Evolutionary conservation across 2,797 vertebrate genomes (phyloP), one percentile per base, ranked within the genome.

Genomic region (Chloroceryle inda): DNA sequence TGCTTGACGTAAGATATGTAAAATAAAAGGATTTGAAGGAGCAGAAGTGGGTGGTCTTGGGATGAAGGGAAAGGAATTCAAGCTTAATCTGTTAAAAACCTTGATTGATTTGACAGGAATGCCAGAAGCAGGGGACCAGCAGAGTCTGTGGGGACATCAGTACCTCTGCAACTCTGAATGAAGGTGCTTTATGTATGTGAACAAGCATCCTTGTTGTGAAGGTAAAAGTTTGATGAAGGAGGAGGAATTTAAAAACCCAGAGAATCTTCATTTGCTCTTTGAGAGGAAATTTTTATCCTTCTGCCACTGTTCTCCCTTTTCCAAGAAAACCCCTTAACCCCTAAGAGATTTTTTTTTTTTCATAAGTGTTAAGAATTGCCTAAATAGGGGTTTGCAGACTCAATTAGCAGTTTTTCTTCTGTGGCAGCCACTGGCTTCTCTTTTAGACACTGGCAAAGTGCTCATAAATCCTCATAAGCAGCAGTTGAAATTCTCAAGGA

Each of bases 71-170:
- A 80, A 90, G 68, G 73, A 78, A 84, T 93, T 92, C 8, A 1
- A 40, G 23, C 37, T 23, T 95, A 89, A 92, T 95, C 77, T 79
- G 74, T 81, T 56, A 45, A 90, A 89, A 87, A 61, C 89, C 77
- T 61, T 67, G 77, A 71, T 56, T 79, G 74, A 82, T 97, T 85
- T 92, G 72, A 77, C 72, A 74, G 75, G 68, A 94, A 85, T 77
- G 56, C 29, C 21, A 74, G 58, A 53, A 2, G 3, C 44, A 68
- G 47, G 13, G 31, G 29, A 5, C 40, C 86, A 38, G 42, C 53
- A 75, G 66, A 45, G 17, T 84, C 77, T 88, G 23, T 56, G 44
- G 33, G 40, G 31, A 29, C 74, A 64, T 82, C 88, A 29, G 44
- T 85, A 52, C 33, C 33, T 56, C 72, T 74, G 37, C 10, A 5